Evolutionary conservation across 2,797 vertebrate species (phyloP).

Genomic region (Characodon lateralis): DNA sequence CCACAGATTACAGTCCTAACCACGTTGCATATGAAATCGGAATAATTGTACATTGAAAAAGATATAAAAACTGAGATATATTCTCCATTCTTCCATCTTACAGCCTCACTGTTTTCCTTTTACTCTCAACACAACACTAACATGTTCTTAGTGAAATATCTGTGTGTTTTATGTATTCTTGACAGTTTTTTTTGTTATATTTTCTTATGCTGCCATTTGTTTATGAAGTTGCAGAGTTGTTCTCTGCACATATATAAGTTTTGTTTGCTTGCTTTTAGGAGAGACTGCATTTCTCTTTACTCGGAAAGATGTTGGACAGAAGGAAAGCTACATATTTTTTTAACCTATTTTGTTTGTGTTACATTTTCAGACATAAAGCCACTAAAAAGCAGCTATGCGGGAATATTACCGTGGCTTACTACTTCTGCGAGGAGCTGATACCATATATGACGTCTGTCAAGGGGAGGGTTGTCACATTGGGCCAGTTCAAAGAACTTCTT

Average conservation of each 20-base stretch:
- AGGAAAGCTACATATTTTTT: neutral
- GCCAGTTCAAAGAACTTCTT: constrained; percentile 98
- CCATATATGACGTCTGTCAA: constrained; percentile 95
- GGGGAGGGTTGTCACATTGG: constrained; percentile 91
- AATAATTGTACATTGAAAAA: neutral
- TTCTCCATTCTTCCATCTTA: neutral
- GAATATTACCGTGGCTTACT: constrained; percentile 94
- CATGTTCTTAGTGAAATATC: neutral
- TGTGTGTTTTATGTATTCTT: neutral
- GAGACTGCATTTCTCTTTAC: neutral
- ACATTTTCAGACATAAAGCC: constrained; percentile 83
- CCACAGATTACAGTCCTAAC: too few relatives aligned
- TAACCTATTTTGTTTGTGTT: neutral
- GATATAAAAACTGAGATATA: neutral
- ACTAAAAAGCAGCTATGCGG: constrained; percentile 86
- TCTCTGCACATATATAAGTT: neutral
- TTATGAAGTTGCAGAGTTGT: neutral
- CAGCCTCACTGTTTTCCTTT: neutral
- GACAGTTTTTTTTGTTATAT: neutral
- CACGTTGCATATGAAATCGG: too few relatives aligned
- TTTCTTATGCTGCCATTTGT: neutral
- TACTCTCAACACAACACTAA: neutral
- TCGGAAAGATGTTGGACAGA: neutral
- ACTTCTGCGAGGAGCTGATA: constrained; percentile 97
- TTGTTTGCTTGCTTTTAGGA: neutral